Conservation (phyloP, 2,113 vertebrate genomes). For the Rattus norvegicus region GRCr8 NC_086039.1:133767501-133768000, state of each 20-base stretch:
- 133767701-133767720: neutral
- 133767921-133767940: neutral
- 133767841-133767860: neutral
- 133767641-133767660: neutral
- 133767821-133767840: constrained; percentile 39
- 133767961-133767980: neutral
- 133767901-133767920: neutral
- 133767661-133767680: constrained; percentile 17
- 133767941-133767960: neutral
- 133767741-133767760: constrained; percentile 30
- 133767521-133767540: neutral
- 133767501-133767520: neutral
- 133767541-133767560: neutral
- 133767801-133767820: constrained; percentile 27
- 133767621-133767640: neutral
- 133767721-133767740: neutral
- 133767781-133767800: neutral
- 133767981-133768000: neutral
- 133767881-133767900: constrained; percentile 25
- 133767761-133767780: neutral
- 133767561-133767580: neutral
- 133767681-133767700: neutral
- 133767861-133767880: neutral
- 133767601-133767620: neutral
- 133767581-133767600: neutral